Evolutionary conservation across 1,140 invertebrate genomes (phyloP), one percentile per base, ranked within the genome.

Genomic region (Tetramorium alpestre): DNA sequence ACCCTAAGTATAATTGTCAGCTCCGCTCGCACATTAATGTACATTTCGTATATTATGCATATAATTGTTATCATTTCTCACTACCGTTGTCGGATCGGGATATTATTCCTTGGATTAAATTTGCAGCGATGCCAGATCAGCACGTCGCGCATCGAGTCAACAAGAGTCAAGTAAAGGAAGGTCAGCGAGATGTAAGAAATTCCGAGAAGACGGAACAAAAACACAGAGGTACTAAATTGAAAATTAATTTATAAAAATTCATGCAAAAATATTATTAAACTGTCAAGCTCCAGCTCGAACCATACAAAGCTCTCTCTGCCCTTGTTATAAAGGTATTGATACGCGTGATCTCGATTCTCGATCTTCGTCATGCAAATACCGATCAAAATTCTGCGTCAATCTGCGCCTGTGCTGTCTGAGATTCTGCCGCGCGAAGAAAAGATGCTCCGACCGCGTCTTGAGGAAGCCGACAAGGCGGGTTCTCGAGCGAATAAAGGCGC

Each of bases 401-500:
- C 44, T 51, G 11, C 28, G 0, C 22, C 44, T 80, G 11, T 86
- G 60, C 38, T 86, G 84, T 10, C 47, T 7, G 13, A 67, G 10
- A 33, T 25, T 64, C 16, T 86, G 62, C n/a, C 38, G 38, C 8
- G 11, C 38, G 3, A 81, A 65, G 47, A 73, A 47, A 33, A 22
- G n/a, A 82, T 73, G 3, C 6, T 33, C 51, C 41, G 18, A 60
- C 0, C 80, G 18, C 41, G 25, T 60, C 28, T n/a, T 47, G 65
- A 25, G 6, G 8, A 41, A 70, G 8, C 13, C 16, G 6, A 18
- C 5, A 6, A 49, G 16, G 18, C 33, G 38, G 3, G 16, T 77
- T n/a, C 49, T 56, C 28, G 6, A 60, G 28, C 41, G 28, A 11
- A n/a, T 87, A 5, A 89, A 64, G 25, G 22, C 64, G 16, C 58